Percentiles rank a stretch among this genome's conserved stretches.
These are phyloP conservation scores for Lindbergichthys nudifrons DNA, from an alignment of 2,797 vertebrate species.

Conservation along the genomic window DNA sequence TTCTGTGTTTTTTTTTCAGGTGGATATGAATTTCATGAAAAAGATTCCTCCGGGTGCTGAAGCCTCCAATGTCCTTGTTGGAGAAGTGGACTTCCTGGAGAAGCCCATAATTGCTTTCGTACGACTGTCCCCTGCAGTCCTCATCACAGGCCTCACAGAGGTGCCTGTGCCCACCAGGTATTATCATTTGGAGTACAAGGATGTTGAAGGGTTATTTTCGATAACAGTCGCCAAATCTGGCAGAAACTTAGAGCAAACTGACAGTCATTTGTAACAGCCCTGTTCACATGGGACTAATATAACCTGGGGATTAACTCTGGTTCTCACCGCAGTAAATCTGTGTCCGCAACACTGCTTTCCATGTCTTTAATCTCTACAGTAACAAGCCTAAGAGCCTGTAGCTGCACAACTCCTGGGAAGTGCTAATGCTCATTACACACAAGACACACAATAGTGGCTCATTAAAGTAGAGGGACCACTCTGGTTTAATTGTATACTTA, in stretches of 20 bases:
- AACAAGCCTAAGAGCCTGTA: background rate
- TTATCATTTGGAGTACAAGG: constrained; percentile 12
- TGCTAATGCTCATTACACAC: background rate
- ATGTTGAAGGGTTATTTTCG: background rate
- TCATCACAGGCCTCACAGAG: constrained; percentile 95
- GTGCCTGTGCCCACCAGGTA: constrained; percentile 96
- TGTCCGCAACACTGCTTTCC: background rate
- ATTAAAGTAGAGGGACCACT: background rate
- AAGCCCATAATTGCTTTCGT: constrained; percentile 96
- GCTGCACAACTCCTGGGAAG: background rate
- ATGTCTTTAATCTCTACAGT: constrained; percentile 11
- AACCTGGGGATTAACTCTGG: constrained; percentile 1
- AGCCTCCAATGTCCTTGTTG: constrained; percentile 96
- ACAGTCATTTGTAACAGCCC: constrained; percentile 4
- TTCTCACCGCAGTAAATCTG: background rate
- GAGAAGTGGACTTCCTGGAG: constrained; percentile 96
- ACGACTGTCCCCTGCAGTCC: constrained; percentile 92
- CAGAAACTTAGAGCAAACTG: background rate
- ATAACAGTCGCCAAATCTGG: background rate
- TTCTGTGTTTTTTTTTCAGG: constrained; percentile 77
- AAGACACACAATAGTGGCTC: background rate
- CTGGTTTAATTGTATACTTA: background rate
- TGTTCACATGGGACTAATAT: background rate
- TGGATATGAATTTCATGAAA: constrained; percentile 99
- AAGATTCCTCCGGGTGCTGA: constrained; percentile 96